Evolutionary conservation across 2,888 invertebrate species (phyloP).

Genomic region (Gasteruption jaculator): DNA sequence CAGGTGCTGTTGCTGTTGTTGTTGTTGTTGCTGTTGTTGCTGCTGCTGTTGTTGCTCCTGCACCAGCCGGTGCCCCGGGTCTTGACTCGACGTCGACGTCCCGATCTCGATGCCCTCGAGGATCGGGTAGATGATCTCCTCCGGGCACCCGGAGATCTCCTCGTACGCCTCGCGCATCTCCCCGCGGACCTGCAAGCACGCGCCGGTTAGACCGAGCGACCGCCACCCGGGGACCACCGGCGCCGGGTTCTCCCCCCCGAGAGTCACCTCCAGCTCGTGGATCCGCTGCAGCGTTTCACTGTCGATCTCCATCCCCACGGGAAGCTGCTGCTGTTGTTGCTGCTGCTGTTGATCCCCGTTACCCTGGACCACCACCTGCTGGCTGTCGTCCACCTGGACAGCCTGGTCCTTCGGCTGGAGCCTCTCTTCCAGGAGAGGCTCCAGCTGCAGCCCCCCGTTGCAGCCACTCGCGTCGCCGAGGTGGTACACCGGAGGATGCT

Average conservation of each 20-base stretch:
- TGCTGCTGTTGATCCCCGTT: too few relatives aligned
- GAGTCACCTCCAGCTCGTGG: conserved; percentile 48
- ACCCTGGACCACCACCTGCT: too few relatives aligned
- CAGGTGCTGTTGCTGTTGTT: conserved; percentile 20
- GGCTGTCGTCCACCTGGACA: too few relatives aligned
- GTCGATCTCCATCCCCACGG: conserved; percentile 48
- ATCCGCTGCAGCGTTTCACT: conserved; percentile 47
- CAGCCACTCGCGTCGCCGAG: too few relatives aligned
- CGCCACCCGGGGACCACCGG: too few relatives aligned
- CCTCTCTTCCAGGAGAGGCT: too few relatives aligned
- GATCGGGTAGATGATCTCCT: conserved; percentile 48
- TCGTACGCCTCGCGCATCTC: conserved; percentile 49
- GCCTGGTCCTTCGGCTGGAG: too few relatives aligned
- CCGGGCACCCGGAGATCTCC: conserved; percentile 46
- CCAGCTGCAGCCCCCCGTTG: too few relatives aligned
- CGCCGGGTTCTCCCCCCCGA: too few relatives aligned
- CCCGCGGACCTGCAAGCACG: conserved; percentile 43
- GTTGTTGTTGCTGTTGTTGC: conserved; percentile 29
- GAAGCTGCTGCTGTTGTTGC: too few relatives aligned
- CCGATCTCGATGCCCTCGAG: conserved; percentile 46
- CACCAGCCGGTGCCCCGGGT: conserved; percentile 31
- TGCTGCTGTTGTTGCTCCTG: conserved; percentile 23
- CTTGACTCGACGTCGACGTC: conserved; percentile 34
- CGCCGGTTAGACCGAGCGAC: too few relatives aligned
- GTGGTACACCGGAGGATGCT: too few relatives aligned